phyloP scores from a whole-genome alignment of 2,797 vertebrate genomes.

The Gobio occitaniae region DNA sequence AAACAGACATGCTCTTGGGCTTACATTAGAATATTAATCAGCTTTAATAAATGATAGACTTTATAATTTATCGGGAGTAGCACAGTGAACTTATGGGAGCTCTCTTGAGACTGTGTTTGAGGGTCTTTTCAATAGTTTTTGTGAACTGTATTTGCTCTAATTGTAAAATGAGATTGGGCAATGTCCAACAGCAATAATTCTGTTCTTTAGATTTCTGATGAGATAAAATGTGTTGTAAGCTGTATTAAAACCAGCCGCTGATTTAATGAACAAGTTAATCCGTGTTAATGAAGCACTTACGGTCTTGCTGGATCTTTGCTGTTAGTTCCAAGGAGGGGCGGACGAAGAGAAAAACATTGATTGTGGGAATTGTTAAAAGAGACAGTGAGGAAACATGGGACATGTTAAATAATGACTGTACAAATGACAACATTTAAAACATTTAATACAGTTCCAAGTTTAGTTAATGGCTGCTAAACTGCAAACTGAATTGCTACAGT shows the following conservation, averaged over 20 bases:
- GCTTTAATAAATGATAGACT: conserved; percentile 36
- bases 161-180: background rate
- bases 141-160: background rate
- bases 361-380: conserved; percentile 60
- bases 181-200: conserved; percentile 15
- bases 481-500: background rate
- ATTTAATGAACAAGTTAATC: conserved; percentile 51
- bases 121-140: background rate
- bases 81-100: conserved; percentile 20
- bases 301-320: conserved; percentile 93
- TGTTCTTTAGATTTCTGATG: conserved; percentile 22
- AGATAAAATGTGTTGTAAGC: conserved; percentile 25
- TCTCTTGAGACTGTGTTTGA: conserved; percentile 8
- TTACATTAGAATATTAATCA: conserved; percentile 44
- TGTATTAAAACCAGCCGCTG: conserved; percentile 12
- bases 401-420: conserved; percentile 16
- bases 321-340: conserved; percentile 84
- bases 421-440: conserved; percentile 25
- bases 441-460: background rate
- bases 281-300: conserved; percentile 84
- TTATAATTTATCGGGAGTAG: conserved; percentile 30
- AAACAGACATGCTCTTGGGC: conserved; percentile 35
- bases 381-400: conserved; percentile 47
- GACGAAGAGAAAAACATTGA: conserved; percentile 57
- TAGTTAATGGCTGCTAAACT: conserved; percentile 15